A percentile compares a stretch with the other conserved stretches of the same genome.
phyloP scores from a whole-genome alignment of 2,888 invertebrate species.

The Dendrolimus houi region DNA sequence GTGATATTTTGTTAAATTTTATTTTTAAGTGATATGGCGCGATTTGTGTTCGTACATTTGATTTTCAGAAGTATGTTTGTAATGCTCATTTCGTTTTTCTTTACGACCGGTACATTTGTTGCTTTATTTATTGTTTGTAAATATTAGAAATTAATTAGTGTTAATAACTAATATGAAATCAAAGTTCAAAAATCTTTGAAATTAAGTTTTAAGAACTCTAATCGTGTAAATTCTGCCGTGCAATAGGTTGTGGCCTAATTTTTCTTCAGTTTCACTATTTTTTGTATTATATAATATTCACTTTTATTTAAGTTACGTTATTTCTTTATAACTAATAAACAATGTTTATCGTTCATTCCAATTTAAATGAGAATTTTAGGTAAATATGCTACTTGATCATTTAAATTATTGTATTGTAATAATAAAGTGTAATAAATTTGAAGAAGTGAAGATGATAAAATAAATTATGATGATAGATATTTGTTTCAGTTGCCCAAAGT shows the following conservation, averaged over 20 bases:
- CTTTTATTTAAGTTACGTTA: slow-evolving; percentile 66
- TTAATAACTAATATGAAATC: slow-evolving; percentile 36
- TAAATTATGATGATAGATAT: slow-evolving; percentile 65
- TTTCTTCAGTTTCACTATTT: slow-evolving; percentile 26
- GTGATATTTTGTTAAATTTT: slow-evolving; percentile 76
- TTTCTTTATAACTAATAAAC: slow-evolving; percentile 68
- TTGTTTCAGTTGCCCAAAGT: slow-evolving; percentile 25
- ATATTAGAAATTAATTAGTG: slow-evolving; percentile 47
- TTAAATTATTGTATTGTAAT: slow-evolving; percentile 75
- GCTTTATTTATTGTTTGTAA: slow-evolving; percentile 73
- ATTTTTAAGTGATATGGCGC: slow-evolving; percentile 58
- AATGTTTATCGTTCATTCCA: slow-evolving; percentile 75
- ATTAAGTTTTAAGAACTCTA: slow-evolving; percentile 18
- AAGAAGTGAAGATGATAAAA: slow-evolving; percentile 73
- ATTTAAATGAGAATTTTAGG: slow-evolving; percentile 71
- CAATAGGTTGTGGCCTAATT: slow-evolving; percentile 65
- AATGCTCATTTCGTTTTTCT: slow-evolving; percentile 34
- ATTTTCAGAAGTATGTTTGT: slow-evolving; percentile 37
- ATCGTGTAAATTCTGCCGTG: slow-evolving; percentile 40
- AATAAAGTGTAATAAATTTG: slow-evolving; percentile 72
- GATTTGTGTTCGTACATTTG: slow-evolving; percentile 45
- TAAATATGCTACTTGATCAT: slow-evolving; percentile 69
- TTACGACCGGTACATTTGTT: slow-evolving; percentile 53
- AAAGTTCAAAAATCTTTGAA: slow-evolving; percentile 46
- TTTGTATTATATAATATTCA: slow-evolving; percentile 48